phyloP scores from a whole-genome alignment of 2,888 invertebrate genomes.

The Dolichomitus sp. region DNA sequence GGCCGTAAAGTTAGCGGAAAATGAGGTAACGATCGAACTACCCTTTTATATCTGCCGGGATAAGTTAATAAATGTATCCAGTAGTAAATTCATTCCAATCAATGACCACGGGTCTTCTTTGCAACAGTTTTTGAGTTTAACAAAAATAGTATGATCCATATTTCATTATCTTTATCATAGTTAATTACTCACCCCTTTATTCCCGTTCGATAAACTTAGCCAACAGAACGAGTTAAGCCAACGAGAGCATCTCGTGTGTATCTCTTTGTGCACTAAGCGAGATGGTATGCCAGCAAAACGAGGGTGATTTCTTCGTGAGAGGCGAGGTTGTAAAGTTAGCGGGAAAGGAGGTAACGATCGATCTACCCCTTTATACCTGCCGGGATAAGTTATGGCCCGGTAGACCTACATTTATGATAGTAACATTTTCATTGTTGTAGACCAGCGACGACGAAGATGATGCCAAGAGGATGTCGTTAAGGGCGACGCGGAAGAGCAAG shows the following conservation, averaged over 20 bases:
- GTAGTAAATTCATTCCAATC: too few species aligned
- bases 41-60: constrained; percentile 36
- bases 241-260: not conserved
- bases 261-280: not conserved
- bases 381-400: constrained; percentile 49
- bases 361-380: constrained; percentile 48
- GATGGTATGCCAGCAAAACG: not conserved
- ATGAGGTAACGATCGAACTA: constrained; percentile 57
- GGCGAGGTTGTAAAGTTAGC: constrained; percentile 52
- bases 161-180: too few species aligned
- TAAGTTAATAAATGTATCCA: constrained; percentile 25
- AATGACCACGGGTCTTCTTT: too few species aligned
- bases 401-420: constrained; percentile 46
- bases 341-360: constrained; percentile 61
- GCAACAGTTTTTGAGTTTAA: too few species aligned
- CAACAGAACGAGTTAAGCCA: not conserved
- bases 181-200: too few species aligned
- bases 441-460: constrained; percentile 31
- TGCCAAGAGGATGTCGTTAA: constrained; percentile 2
- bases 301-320: constrained; percentile 11
- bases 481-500: not conserved
- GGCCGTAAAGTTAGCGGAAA: constrained; percentile 53
- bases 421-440: constrained; percentile 49
- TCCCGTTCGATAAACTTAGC: not conserved
- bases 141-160: too few species aligned